Evolutionary conservation across 2,797 vertebrate genomes (phyloP), one percentile per base, ranked within the genome.

Genomic region (Micropoecilia bifurca): DNA sequence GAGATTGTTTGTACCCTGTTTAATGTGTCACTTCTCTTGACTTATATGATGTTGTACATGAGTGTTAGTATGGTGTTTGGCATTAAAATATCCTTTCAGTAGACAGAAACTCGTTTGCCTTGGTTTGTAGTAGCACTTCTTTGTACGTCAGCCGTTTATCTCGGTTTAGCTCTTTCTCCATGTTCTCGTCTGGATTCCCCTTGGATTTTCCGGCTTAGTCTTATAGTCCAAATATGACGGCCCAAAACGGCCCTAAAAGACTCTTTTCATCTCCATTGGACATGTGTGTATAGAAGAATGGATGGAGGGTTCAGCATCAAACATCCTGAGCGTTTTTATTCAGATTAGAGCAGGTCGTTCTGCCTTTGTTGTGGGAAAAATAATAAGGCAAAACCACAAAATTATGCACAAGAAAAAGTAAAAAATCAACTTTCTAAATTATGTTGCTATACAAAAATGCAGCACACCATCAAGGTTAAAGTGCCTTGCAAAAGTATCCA

Each of bases 61-160:
- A 93, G 92, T 95, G 95, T 96, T 93, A 95, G 96, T 91, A 80
- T 94, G 89, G 94, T 96, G 94, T 96, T 96, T 96, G 94, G 85
- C 93, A 96, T 96, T 97, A 97, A 97, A 97, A 90, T 88, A 87
- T 89, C 88, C 83, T 93, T 95, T 94, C 92, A 96, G 95, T 93
- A 95, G 88, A 93, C 71, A 48, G 16, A 82, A 84, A 83, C 55
- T 68, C 66, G 30, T 13, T n/a, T 13, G 4, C 13, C 33, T 45
- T 47, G 28, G 33, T 80, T 22, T 55, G 79, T 80, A 36, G 73
- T 41, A 30, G 10, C 1, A 12, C 12, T 14, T 41, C 47, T 45
- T 39, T 30, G 47, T 57, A 10, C 71, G 41, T 45, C 14, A n/a
- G 12, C 14, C 14, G 20, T 36, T 66, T 18, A 68, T 68, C 63